phyloP scores from a whole-genome alignment of 2,888 invertebrate species.

The Patella ulyssiponensis region DNA sequence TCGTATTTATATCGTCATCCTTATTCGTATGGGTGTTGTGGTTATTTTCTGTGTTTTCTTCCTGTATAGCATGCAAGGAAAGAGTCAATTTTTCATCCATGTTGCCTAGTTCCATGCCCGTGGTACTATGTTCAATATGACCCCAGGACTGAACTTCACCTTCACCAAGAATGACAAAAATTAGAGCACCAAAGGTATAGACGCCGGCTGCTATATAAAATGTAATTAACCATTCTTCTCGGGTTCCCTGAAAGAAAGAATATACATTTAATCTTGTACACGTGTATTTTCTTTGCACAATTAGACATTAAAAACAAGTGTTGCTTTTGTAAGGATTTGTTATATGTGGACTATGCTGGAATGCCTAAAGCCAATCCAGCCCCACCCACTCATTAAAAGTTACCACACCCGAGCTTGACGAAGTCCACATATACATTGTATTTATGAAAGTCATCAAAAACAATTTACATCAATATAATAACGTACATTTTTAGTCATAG shows the following conservation, averaged over 20 bases:
- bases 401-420: too few relatives aligned
- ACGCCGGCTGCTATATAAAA: conserved; percentile 41
- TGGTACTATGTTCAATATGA: background rate
- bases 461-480: background rate
- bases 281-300: too few relatives aligned
- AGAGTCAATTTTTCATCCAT: background rate
- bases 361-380: too few relatives aligned
- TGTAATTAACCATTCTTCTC: conserved; percentile 45
- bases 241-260: conserved; percentile 35
- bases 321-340: too few relatives aligned
- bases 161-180: conserved; percentile 35
- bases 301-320: too few relatives aligned
- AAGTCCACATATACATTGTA: too few relatives aligned
- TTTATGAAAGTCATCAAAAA: background rate
- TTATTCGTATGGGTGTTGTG: background rate
- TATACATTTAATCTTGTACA: too few relatives aligned
- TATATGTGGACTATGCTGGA: too few relatives aligned
- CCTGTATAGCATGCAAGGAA: background rate
- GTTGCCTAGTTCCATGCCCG: background rate
- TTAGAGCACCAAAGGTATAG: conserved; percentile 31
- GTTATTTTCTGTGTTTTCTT: background rate
- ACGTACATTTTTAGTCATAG: conserved; percentile 41
- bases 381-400: too few relatives aligned
- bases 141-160: conserved; percentile 41
- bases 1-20: too few relatives aligned